These are phyloP conservation scores for Entomobrya multifasciata DNA, from an alignment of 2,888 invertebrate genomes.

Conservation along the genomic window DNA sequence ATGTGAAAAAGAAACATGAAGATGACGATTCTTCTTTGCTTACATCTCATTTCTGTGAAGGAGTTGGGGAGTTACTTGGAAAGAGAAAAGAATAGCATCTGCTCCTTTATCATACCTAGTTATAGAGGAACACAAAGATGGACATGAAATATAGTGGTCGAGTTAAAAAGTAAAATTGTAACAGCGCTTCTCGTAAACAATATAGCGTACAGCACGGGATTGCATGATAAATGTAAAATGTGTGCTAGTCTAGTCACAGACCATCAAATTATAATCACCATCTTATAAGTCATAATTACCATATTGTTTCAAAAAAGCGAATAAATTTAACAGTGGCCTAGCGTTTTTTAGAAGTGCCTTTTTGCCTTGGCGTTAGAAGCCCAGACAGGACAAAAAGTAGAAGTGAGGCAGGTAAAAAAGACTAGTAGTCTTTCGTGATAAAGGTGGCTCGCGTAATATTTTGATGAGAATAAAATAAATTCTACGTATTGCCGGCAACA, in stretches of 20 bases:
- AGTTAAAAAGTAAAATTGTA: conserved; percentile 4
- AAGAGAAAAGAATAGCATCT: conserved; percentile 48
- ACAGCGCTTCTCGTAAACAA: background rate
- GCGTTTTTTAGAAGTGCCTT: background rate
- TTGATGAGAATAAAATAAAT: conserved; percentile 21
- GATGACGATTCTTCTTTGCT: background rate
- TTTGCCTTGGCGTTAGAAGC: conserved; percentile 23
- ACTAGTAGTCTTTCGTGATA: background rate
- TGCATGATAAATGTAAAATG: conserved; percentile 50
- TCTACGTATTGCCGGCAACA: conserved; percentile 61
- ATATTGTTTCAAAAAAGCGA: conserved; percentile 35
- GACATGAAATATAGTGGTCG: conserved; percentile 7
- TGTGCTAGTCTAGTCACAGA: conserved; percentile 10
- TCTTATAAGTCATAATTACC: conserved; percentile 50
- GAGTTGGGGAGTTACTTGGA: background rate
- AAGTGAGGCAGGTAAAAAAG: background rate
- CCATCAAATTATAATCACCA: conserved; percentile 9
- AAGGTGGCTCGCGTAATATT: background rate
- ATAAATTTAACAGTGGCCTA: conserved; percentile 13
- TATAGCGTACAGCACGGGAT: background rate
- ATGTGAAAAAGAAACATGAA: background rate
- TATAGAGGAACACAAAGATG: background rate
- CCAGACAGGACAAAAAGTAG: conserved; percentile 25
- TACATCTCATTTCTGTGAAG: background rate
- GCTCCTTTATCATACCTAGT: conserved; percentile 27